Base-by-base conservation (phyloP, 2,113 vertebrate species). In the Cepphus grylle region DNA sequence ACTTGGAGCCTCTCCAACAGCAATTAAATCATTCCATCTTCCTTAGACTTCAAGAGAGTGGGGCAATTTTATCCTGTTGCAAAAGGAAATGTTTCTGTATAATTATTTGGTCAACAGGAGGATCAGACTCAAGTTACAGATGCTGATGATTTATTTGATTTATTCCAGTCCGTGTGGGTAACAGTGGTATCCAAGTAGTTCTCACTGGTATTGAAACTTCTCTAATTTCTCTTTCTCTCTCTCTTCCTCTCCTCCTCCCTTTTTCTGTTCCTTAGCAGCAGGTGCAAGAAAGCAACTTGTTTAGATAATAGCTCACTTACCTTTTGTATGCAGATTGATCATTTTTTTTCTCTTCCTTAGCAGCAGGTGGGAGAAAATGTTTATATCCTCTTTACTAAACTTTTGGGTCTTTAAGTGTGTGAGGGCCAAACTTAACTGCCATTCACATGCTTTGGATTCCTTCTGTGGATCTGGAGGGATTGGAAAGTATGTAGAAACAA, bases 21-120 rank as follows among this genome's bases (percentile, higher is more conserved):
- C 66, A 94, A 85, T 96, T 94, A 94, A 94, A 91, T 66, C 19
- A 56, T 18, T 11, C 55, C 36, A 67, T 80, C 40, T 84, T 94
- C 73, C 91, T 72, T n/a, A 92, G 40, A 40, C 30, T 81, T 87
- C 27, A 79, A 40, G 7, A 71, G 17, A 84, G 34, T 62, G 14
- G 40, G 34, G 4, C 27, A 65, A 71, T 92, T 92, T 94, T 87
- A 79, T 76, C 11, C 20, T 32, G 11, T 80, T 82, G 34, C 38
- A 53, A 91, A 73, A 82, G 32, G 29, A 43, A 87, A 79, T 63
- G 17, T 74, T 96, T 95, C 81, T 82, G 1, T 87, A 29, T 78
- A 91, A 93, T 69, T 84, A 73, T 84, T 73, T 90, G 80, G 62
- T 86, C 73, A 90, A 72, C n/a, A 76, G 62, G n/a, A 93, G 34